Conservation (phyloP, 2,797 vertebrate species). For the Poliocrania exsul region DNA sequence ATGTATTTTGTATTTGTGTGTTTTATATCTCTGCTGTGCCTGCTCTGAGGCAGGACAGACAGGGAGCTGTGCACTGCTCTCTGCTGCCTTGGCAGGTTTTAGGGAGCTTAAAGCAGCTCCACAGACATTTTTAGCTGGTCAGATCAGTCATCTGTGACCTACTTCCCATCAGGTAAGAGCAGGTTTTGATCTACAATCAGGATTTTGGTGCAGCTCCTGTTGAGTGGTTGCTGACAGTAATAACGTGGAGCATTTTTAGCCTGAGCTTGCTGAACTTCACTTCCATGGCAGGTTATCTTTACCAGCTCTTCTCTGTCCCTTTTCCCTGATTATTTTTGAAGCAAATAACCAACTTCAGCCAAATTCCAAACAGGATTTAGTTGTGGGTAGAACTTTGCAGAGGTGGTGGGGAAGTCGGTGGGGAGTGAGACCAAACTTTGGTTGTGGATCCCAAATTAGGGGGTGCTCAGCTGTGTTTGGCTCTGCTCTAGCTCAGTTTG, state of each 20-base stretch:
- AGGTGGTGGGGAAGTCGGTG: rapidly evolving
- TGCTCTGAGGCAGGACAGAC: rapidly evolving
- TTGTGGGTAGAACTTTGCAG: not conserved
- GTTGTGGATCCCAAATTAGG: rapidly evolving
- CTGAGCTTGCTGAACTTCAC: not conserved
- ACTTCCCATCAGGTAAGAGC: not conserved
- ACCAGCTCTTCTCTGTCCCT: not conserved
- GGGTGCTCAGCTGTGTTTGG: not conserved
- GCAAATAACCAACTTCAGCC: not conserved
- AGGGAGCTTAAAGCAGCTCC: not conserved
- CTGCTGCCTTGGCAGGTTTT: not conserved
- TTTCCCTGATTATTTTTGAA: not conserved
- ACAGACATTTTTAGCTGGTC: not conserved
- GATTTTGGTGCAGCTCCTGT: not conserved
- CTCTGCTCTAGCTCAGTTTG: not conserved
- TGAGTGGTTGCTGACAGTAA: not conserved
- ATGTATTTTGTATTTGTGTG: rapidly evolving
- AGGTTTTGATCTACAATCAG: not conserved
- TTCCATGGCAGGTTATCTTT: not conserved
- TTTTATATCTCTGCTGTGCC: no score
- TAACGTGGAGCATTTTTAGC: not conserved
- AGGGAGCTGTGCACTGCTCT: rapidly evolving
- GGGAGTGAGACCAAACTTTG: not conserved
- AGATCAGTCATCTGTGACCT: not conserved
- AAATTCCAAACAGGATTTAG: not conserved